These are phyloP conservation scores for Epinephelus moara DNA, from an alignment of 2,113 vertebrate species.

Conservation along the genomic window DNA sequence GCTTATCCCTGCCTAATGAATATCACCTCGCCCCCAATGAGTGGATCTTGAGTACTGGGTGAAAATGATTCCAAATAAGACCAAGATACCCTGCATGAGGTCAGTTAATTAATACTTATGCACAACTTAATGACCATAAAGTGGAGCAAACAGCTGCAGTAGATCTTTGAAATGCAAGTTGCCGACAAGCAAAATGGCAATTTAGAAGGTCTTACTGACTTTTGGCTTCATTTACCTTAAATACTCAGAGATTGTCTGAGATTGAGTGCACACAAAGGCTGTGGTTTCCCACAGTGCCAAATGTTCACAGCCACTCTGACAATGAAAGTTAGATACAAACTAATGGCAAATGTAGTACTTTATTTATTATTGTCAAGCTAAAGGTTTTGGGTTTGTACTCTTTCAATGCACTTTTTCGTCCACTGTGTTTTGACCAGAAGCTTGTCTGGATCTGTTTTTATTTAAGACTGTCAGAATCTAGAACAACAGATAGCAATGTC, in stretches of 20 bases:
- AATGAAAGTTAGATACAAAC: neutral
- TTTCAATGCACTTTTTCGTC: neutral
- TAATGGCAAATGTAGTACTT: neutral
- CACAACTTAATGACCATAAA: conserved; percentile 33
- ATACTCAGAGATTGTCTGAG: conserved; percentile 11
- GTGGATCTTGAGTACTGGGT: neutral
- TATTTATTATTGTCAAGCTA: neutral
- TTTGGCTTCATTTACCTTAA: conserved; percentile 15
- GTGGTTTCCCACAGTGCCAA: neutral
- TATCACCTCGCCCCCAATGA: neutral
- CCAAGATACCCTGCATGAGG: conserved; percentile 5
- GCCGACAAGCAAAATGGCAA: conserved; percentile 27
- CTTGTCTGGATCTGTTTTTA: neutral
- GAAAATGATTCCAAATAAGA: conserved; percentile 1
- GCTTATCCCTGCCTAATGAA: neutral
- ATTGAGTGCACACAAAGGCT: neutral
- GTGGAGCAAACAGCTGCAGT: conserved; percentile 8
- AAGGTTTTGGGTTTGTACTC: neutral
- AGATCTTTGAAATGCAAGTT: conserved; percentile 32
- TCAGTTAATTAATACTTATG: conserved; percentile 5
- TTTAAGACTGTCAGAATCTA: conserved; percentile 2
- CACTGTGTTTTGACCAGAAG: neutral
- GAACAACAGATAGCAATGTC: neutral
- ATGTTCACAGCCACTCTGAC: neutral
- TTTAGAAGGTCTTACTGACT: conserved; percentile 20